phyloP scores from a whole-genome alignment of 2,888 invertebrate species.

The Aradus depressus region DNA sequence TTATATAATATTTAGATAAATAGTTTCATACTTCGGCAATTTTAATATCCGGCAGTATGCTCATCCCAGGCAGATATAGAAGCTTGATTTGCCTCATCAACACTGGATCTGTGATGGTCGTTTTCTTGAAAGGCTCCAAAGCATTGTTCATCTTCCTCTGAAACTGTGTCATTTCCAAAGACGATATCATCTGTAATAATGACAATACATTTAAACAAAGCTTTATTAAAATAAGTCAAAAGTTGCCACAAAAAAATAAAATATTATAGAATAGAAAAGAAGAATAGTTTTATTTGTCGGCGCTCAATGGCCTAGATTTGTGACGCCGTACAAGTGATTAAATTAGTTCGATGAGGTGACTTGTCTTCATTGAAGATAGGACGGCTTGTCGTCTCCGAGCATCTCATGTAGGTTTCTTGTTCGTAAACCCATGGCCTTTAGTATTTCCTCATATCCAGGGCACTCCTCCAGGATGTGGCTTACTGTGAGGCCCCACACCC shows the following conservation, averaged over 20 bases:
- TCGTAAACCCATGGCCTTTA: too few species aligned
- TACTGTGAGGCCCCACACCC: too few species aligned
- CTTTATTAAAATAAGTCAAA: neutral
- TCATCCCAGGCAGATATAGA: slow-evolving; percentile 14
- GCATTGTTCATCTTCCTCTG: neutral
- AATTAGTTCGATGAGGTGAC: too few species aligned
- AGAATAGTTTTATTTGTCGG: too few species aligned
- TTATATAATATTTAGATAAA: neutral
- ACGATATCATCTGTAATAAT: slow-evolving; percentile 8
- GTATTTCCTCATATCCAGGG: too few species aligned
- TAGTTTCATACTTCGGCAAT: slow-evolving; percentile 3
- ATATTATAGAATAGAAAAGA: too few species aligned
- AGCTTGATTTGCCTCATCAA: slow-evolving; percentile 13
- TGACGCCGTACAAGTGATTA: too few species aligned
- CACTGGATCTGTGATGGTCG: neutral
- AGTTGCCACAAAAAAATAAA: neutral
- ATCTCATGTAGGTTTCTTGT: too few species aligned
- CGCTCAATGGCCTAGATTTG: too few species aligned
- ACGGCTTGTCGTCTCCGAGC: too few species aligned
- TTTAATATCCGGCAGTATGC: slow-evolving; percentile 11
- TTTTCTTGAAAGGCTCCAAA: neutral
- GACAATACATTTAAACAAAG: neutral
- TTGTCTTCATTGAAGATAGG: too few species aligned
- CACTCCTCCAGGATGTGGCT: too few species aligned
- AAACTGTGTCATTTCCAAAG: slow-evolving; percentile 4